A percentile compares a stretch with the other conserved stretches of the same genome.
These are phyloP conservation scores for Branchipolynoe longqiensis DNA, from an alignment of 2,888 invertebrate species.

Conservation along the genomic window DNA sequence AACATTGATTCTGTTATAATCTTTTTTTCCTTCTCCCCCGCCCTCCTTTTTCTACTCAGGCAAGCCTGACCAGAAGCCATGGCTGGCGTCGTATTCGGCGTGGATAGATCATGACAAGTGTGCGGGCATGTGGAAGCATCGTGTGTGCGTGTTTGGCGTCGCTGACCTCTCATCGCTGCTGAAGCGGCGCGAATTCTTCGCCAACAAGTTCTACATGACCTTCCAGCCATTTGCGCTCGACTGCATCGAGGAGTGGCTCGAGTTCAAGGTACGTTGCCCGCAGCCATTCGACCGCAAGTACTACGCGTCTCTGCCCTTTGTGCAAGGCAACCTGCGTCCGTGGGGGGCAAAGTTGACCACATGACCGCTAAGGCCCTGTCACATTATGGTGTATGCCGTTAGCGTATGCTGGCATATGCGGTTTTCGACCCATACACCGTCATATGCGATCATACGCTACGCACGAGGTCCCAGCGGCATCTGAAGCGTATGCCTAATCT, in stretches of 20 bases:
- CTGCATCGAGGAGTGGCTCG: slow-evolving; percentile 70
- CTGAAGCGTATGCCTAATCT: too few relatives aligned
- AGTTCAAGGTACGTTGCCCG: slow-evolving; percentile 64
- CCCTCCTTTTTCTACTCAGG: slow-evolving; percentile 62
- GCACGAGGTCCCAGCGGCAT: too few relatives aligned
- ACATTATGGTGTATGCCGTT: too few relatives aligned
- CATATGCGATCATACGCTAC: too few relatives aligned
- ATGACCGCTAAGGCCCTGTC: too few relatives aligned
- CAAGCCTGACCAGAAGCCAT: slow-evolving; percentile 68
- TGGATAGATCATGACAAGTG: slow-evolving; percentile 69
- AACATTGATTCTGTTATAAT: too few relatives aligned
- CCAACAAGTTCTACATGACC: slow-evolving; percentile 74
- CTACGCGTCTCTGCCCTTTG: slow-evolving; percentile 67
- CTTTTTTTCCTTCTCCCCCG: too few relatives aligned
- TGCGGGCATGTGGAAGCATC: slow-evolving; percentile 66
- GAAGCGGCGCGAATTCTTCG: slow-evolving; percentile 70
- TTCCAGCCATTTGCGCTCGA: slow-evolving; percentile 71
- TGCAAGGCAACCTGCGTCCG: slow-evolving; percentile 60
- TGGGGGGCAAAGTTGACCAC: too few relatives aligned
- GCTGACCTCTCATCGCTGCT: slow-evolving; percentile 70
- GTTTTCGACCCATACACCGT: too few relatives aligned
- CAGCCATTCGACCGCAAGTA: slow-evolving; percentile 61
- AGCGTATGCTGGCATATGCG: too few relatives aligned
- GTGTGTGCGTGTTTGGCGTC: slow-evolving; percentile 75
- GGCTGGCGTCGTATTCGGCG: slow-evolving; percentile 69